Evolutionary conservation across 53 echinoderm and acorn worm species (phyloP).

Genomic region (Hippasteria phrygiana): DNA sequence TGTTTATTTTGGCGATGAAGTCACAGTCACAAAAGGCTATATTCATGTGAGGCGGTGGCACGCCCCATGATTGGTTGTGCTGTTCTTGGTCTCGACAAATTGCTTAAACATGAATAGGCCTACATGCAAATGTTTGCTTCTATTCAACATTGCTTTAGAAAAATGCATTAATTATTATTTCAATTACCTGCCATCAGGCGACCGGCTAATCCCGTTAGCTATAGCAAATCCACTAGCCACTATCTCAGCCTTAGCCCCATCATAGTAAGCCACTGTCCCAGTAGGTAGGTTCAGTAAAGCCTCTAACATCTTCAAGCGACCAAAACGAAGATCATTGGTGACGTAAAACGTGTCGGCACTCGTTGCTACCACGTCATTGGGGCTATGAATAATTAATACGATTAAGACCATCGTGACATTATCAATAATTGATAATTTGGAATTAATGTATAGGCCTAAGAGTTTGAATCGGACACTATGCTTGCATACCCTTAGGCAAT

Average conservation of each 20-base stretch:
- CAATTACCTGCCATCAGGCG: slow-evolving; percentile 75
- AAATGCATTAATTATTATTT: not conserved
- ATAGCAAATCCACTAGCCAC: slow-evolving; percentile 64
- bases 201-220: slow-evolving; percentile 77
- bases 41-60: too few relatives aligned
- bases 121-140: too few relatives aligned
- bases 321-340: slow-evolving; percentile 7
- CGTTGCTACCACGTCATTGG: slow-evolving; percentile 74
- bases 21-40: too few relatives aligned
- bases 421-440: too few relatives aligned
- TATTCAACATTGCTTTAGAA: not conserved
- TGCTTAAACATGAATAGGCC: too few relatives aligned
- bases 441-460: too few relatives aligned
- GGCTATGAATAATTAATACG: slow-evolving; percentile 34
- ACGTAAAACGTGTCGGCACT: slow-evolving; percentile 76
- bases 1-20: too few relatives aligned
- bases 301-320: slow-evolving; percentile 42
- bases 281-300: slow-evolving; percentile 40
- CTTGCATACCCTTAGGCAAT: too few relatives aligned
- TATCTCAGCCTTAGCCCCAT: slow-evolving; percentile 61
- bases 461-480: too few relatives aligned
- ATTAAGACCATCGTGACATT: not conserved
- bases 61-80: too few relatives aligned
- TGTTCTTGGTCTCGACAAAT: too few relatives aligned
- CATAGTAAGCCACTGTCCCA: slow-evolving; percentile 76